Base-by-base conservation (phyloP, 2,888 invertebrate species). In the Trichacis sp. region DNA sequence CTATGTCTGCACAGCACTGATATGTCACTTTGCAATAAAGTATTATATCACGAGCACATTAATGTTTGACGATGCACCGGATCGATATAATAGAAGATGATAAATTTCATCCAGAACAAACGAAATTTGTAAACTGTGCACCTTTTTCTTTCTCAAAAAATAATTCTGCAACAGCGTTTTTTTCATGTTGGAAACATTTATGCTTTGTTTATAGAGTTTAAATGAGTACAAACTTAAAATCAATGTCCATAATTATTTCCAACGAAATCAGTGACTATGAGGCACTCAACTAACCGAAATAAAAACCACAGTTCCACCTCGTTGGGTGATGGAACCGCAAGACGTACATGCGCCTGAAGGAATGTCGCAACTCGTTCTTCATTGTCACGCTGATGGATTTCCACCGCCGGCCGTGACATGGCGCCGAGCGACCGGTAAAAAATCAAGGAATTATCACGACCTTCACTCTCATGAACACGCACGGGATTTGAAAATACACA, bases 361-460 rank as follows among this genome's bases (percentile, higher is more conserved):
- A 15, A 84, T 82, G 80, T 79, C 84, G 1, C 75, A 78, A 51
- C 67, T 84, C 69, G 90, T 91, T 14, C 86, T 97, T 42, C 92
- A 95, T 80, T 97, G 97, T 82, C 93, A 93, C 84, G 95, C 96
- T 0, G 93, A 95, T 63, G 97, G 97, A 1, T 96, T 96, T 84
- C 97, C 97, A 0, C 92, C 92, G 64, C 96, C 96, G 2, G 88
- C 88, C 5, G 92, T 96, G 52, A 93, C 92, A 8, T 97, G 97
- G 96, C 92, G 92, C 73, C 93, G 94, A 84, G 93, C 95, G 20
- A 91, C 92, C 64, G 95, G 95, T 88, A 81, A 80, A 69, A 78
- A 78, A 48, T 82, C 82, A 3, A 82, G 82, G 49, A 79, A 82
- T 71, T 84, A 84, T 72, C 80, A 78, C 65, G 81, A 83, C 59